Evolutionary conservation across 2,113 vertebrate genomes (phyloP).

Genomic region (Tenebrosternarchus preto): DNA sequence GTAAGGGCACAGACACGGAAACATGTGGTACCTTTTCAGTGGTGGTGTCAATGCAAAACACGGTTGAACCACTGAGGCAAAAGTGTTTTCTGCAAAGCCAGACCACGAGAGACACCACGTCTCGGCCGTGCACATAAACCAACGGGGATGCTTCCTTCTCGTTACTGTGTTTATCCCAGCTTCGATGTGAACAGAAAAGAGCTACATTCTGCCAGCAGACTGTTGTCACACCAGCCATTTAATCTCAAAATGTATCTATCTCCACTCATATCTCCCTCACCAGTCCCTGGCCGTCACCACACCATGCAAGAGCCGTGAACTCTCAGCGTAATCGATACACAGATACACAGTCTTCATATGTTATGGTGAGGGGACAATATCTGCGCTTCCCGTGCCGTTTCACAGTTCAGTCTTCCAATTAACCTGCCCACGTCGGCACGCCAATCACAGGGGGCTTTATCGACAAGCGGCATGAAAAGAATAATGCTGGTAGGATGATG

Average conservation of each 20-base stretch:
- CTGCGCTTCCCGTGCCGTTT: conserved; percentile 78
- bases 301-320: conserved; percentile 69
- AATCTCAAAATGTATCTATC: conserved; percentile 55
- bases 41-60: conserved; percentile 8
- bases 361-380: conserved; percentile 77
- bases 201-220: conserved; percentile 14
- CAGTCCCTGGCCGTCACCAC: conserved; percentile 77
- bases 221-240: conserved; percentile 29
- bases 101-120: background rate
- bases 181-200: conserved; percentile 7
- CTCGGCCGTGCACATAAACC: background rate
- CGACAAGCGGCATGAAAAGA: conserved; percentile 79
- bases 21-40: conserved; percentile 44
- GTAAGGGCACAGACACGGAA: conserved; percentile 32
- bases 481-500: conserved; percentile 80
- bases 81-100: conserved; percentile 20
- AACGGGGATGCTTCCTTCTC: background rate
- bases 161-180: background rate
- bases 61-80: conserved; percentile 11
- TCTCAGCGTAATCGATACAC: conserved; percentile 77
- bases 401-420: conserved; percentile 83
- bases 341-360: conserved; percentile 76
- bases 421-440: conserved; percentile 78
- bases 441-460: conserved; percentile 77
- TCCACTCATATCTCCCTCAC: conserved; percentile 64